Evolutionary conservation across 2,113 vertebrate species (phyloP).

Genomic region (Condylura cristata): DNA sequence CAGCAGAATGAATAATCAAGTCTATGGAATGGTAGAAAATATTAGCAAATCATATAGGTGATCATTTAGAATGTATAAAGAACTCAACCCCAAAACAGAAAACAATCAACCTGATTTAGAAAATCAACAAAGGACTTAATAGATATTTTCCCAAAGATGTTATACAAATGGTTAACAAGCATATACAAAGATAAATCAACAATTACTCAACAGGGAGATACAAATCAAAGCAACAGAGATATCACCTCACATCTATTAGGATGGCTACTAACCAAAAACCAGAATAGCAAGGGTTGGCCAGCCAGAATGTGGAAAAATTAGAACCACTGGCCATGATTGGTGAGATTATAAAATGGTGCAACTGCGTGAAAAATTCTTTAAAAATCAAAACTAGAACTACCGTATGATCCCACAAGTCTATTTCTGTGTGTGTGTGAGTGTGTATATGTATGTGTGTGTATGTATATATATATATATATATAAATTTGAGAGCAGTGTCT

Average conservation of each 20-base stretch:
- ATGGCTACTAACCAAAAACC: background rate
- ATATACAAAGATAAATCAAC: background rate
- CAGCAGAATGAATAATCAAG: slow-evolving; percentile 39
- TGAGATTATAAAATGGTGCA: background rate
- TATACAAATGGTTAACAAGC: background rate
- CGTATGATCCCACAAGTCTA: too few species aligned
- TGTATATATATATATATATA: too few species aligned
- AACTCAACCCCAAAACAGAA: background rate
- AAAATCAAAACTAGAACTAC: too few species aligned
- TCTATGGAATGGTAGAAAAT: background rate
- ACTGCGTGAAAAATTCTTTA: too few species aligned
- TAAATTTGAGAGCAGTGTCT: background rate
- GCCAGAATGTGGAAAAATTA: background rate
- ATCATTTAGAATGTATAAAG: background rate
- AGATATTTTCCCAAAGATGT: background rate
- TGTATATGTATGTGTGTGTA: too few species aligned
- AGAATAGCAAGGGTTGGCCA: background rate
- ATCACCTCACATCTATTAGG: too few species aligned
- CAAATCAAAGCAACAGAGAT: background rate
- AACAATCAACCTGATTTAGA: background rate
- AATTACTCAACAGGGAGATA: background rate
- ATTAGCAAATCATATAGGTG: background rate
- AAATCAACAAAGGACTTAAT: background rate
- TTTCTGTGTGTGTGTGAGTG: too few species aligned
- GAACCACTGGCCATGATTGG: background rate